These are phyloP conservation scores for Orthosia incerta DNA, from an alignment of 2,888 invertebrate species.

Conservation along the genomic window DNA sequence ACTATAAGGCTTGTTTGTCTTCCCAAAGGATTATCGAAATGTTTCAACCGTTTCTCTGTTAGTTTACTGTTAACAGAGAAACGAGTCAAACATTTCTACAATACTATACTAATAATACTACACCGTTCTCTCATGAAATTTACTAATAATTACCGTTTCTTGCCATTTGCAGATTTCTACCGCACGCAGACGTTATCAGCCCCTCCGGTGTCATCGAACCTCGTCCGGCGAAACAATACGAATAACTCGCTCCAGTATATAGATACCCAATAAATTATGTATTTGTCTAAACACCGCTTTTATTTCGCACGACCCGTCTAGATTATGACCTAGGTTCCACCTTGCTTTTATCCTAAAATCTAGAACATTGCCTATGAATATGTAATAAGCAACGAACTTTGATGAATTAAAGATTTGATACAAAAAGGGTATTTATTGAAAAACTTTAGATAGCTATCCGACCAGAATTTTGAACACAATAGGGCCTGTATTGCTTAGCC, in stretches of 20 bases:
- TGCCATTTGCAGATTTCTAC: slow-evolving; percentile 76
- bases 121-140: not conserved
- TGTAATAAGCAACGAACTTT: slow-evolving; percentile 10
- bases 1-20: not conserved
- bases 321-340: slow-evolving; percentile 15
- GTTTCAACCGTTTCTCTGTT: not conserved
- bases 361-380: slow-evolving; percentile 19
- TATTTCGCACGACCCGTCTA: slow-evolving; percentile 44
- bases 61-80: not conserved
- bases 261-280: slow-evolving; percentile 69
- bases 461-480: slow-evolving; percentile 34
- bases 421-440: slow-evolving; percentile 34
- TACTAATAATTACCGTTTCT: slow-evolving; percentile 33
- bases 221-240: slow-evolving; percentile 70
- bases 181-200: slow-evolving; percentile 69
- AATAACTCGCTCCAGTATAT: slow-evolving; percentile 68
- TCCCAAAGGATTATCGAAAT: not conserved
- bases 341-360: slow-evolving; percentile 19
- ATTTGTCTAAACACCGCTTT: slow-evolving; percentile 33
- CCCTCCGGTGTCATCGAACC: slow-evolving; percentile 67
- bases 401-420: slow-evolving; percentile 21
- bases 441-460: slow-evolving; percentile 26
- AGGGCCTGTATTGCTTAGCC: slow-evolving; percentile 24
- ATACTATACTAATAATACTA: not conserved
- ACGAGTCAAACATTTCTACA: no score